Percentiles rank a stretch among this genome's conserved stretches.
Conservation (phyloP, 2,797 vertebrate genomes). For the Astyanax mexicanus region DNA sequence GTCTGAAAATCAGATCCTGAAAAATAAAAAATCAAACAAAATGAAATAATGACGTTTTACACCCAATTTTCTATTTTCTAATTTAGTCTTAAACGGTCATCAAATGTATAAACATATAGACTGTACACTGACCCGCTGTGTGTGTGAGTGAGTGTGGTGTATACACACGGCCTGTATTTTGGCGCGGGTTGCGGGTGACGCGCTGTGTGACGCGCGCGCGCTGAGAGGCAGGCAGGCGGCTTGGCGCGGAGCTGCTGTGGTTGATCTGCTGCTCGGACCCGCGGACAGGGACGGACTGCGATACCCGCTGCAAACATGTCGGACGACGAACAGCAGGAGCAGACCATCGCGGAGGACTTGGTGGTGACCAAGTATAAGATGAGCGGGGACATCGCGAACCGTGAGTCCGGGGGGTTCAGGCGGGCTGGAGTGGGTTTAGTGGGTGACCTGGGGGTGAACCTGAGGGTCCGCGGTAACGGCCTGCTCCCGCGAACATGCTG, state of each 20-base stretch:
- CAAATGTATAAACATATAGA: too few relatives aligned
- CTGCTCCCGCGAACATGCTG: background rate
- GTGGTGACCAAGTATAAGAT: conserved; percentile 98
- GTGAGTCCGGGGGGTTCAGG: conserved; percentile 78
- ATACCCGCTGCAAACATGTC: conserved; percentile 83
- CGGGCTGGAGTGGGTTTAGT: background rate
- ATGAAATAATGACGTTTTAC: too few relatives aligned
- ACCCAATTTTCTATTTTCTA: too few relatives aligned
- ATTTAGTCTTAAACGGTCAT: too few relatives aligned
- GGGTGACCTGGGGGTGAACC: conserved; percentile 4
- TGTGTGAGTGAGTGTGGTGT: too few relatives aligned
- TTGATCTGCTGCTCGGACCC: conserved; percentile 37
- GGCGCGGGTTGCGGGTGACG: background rate
- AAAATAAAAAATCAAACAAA: too few relatives aligned
- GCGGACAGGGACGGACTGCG: conserved; percentile 5
- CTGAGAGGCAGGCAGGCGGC: conserved; percentile 32
- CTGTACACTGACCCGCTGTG: too few relatives aligned
- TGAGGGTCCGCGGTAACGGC: conserved; percentile 11
- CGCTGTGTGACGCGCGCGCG: background rate
- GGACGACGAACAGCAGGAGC: conserved; percentile 93
- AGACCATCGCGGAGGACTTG: conserved; percentile 95
- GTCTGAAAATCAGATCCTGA: too few relatives aligned
- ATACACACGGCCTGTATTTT: conserved; percentile 30
- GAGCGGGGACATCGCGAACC: conserved; percentile 95
- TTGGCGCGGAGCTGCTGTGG: conserved; percentile 23